Evolutionary conservation across 2,888 invertebrate genomes (phyloP), one percentile per base, ranked within the genome.

Genomic region (Pammene fasciana): DNA sequence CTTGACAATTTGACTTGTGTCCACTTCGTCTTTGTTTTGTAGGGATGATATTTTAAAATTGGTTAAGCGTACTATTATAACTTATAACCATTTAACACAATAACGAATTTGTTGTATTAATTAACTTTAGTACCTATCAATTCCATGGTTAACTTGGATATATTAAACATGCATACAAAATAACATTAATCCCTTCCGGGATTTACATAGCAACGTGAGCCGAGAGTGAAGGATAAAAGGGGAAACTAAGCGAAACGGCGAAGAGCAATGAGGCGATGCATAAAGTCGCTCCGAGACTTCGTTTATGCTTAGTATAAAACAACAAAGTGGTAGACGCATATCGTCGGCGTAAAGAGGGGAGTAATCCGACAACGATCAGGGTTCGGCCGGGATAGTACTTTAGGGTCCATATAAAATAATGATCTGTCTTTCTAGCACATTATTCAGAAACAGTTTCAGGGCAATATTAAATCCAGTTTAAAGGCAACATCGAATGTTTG

Each of bases 241-340:
- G 86, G 86, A 88, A 87, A 86, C 86, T 87, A 85, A 90, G 88
- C 89, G 86, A 89, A 90, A 89, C 88, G 86, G 83, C 87, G 85
- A 86, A 86, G 87, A 88, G 91, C 89, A 90, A 91, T 90, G 91
- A 89, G 88, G 86, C 91, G 88, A 85, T 86, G 88, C 89, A 88
- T 87, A 89, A 89, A 89, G 89, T 87, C 86, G 86, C 88, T 86
- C 74, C 84, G 86, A 87, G 89, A 59, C 45, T 59, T 45, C 59
- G 59, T 59, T 45, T 59, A 59, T 59, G n/a, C 59, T 59, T 45
- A 87, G 87, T 89, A 91, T 91, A 92, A 90, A 92, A 92, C 91
- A 91, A 92, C 92, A 90, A 90, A 92, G 90, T 89, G 89, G 88
- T 88, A 85, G 88, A 86, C 86, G 87, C 88, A 90, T 88, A 85